phyloP scores from a whole-genome alignment of 2,888 invertebrate species.

The Caenorhabditis wallacei region DNA sequence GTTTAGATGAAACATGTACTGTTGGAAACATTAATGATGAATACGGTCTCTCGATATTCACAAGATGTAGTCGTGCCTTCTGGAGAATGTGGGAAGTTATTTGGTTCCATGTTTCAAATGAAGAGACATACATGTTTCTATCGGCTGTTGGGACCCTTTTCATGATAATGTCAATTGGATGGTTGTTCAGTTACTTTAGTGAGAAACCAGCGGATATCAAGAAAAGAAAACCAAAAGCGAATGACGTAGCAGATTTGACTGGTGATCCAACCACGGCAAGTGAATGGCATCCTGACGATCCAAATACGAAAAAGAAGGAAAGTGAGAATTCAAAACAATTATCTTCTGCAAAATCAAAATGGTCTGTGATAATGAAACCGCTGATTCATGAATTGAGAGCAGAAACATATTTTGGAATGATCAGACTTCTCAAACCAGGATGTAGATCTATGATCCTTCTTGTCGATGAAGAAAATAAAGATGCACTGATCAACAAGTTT shows the following conservation, averaged over 20 bases:
- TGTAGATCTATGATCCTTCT: constrained; percentile 91
- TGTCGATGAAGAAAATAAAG: constrained; percentile 92
- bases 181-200: constrained; percentile 66
- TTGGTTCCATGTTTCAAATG: constrained; percentile 80
- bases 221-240: constrained; percentile 56
- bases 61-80: constrained; percentile 71
- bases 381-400: constrained; percentile 93
- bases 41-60: constrained; percentile 76
- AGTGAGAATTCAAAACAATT: constrained; percentile 6
- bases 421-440: constrained; percentile 94
- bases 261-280: constrained; percentile 48
- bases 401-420: constrained; percentile 96
- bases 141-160: constrained; percentile 77
- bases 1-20: constrained; percentile 68
- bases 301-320: constrained; percentile 68
- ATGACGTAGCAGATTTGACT: constrained; percentile 57
- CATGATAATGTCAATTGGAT: constrained; percentile 68
- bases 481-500: constrained; percentile 92
- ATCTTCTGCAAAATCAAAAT: constrained; percentile 21
- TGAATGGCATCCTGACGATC: constrained; percentile 82
- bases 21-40: constrained; percentile 72
- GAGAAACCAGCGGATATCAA: constrained; percentile 44
- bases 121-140: constrained; percentile 80
- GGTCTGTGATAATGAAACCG: constrained; percentile 72
- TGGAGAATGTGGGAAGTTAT: constrained; percentile 76